Evolutionary conservation across 2,888 invertebrate species (phyloP).

Genomic region (Tachina lurida): DNA sequence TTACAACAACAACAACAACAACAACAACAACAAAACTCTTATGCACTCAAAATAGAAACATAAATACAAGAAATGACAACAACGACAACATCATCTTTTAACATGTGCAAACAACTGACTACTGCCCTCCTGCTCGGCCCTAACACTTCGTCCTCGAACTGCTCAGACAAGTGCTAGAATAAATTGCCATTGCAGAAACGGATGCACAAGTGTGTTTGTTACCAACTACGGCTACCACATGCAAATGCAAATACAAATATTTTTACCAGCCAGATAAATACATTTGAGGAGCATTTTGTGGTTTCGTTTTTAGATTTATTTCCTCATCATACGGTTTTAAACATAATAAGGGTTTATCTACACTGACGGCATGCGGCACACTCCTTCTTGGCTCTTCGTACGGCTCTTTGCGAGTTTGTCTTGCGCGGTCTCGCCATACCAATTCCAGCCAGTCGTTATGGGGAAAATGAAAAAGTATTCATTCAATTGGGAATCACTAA

Average conservation of each 20-base stretch:
- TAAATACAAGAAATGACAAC: conserved; percentile 40
- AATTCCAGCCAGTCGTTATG: not conserved
- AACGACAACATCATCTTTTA: conserved; percentile 40
- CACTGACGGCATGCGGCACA: not conserved
- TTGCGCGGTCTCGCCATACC: not conserved
- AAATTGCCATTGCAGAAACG: conserved; percentile 3
- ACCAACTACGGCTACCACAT: conserved; percentile 52
- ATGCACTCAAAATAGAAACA: conserved; percentile 56
- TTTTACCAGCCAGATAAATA: conserved; percentile 34
- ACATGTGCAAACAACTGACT: not conserved
- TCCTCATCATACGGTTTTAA: conserved; percentile 66
- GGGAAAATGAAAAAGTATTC: conserved; percentile 63
- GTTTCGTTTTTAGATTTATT: conserved; percentile 79
- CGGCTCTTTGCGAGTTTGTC: not conserved
- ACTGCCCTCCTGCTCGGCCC: not conserved
- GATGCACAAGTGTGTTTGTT: conserved; percentile 10
- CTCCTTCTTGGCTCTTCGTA: not conserved
- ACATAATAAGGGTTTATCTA: conserved; percentile 61
- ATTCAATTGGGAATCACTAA: conserved; percentile 70
- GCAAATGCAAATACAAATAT: conserved; percentile 60
- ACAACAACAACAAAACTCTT: not conserved
- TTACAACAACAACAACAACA: not conserved
- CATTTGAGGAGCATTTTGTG: conserved; percentile 32
- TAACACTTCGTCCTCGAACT: not conserved
- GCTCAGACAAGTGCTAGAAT: conserved; percentile 7